These are phyloP conservation scores for Enteromius trimaculatus DNA, from an alignment of 2,797 vertebrate genomes.

Conservation along the genomic window DNA sequence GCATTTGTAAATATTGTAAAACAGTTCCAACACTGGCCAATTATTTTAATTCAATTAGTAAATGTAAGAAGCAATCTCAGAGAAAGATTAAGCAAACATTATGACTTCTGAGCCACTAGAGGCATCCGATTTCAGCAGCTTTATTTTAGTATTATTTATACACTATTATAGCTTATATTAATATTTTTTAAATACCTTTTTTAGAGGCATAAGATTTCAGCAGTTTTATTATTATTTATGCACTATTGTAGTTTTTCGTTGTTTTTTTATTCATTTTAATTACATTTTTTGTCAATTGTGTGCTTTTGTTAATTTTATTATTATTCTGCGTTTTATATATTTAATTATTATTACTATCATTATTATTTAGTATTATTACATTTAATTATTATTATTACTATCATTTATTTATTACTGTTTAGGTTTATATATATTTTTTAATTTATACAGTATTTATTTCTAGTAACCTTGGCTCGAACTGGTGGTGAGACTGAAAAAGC, in stretches of 20 bases:
- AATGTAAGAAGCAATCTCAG: neutral
- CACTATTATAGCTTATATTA: neutral
- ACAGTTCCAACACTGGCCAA: neutral
- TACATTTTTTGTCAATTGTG: too few species aligned
- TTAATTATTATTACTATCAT: neutral
- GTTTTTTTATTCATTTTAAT: neutral
- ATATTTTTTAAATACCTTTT: neutral
- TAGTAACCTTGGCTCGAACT: neutral
- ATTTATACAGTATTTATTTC: too few species aligned
- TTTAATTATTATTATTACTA: neutral
- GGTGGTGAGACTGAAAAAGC: neutral
- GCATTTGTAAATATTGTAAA: neutral
- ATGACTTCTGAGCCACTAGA: neutral
- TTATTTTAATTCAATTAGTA: neutral
- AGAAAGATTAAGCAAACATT: neutral
- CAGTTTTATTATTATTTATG: too few species aligned
- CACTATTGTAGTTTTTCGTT: too few species aligned
- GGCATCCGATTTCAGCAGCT: neutral
- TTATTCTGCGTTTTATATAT: neutral
- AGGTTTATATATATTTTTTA: too few species aligned
- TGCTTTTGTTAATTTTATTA: neutral
- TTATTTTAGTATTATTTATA: neutral
- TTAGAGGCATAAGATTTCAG: too few species aligned
- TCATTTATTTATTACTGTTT: neutral
- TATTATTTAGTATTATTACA: neutral